phyloP scores from a whole-genome alignment of 2,113 vertebrate genomes.

The Melanostigma gelatinosum region DNA sequence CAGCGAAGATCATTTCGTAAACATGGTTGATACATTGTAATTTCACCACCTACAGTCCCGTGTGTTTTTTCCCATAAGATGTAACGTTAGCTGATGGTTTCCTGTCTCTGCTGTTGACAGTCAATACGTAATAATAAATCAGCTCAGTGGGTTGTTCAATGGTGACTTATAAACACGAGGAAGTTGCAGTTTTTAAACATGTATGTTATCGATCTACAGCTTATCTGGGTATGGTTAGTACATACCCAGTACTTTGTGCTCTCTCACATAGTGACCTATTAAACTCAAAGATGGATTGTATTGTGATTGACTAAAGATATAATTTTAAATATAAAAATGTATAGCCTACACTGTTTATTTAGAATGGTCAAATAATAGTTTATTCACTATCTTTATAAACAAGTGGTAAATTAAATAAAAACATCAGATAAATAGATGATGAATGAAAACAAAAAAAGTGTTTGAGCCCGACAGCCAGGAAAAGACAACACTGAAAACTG shows the following conservation, averaged over 20 bases:
- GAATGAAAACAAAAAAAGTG: not conserved
- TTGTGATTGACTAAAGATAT: not conserved
- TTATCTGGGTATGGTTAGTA: not conserved
- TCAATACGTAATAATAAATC: not conserved
- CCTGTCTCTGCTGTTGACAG: conserved; percentile 16
- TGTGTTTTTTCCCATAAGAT: not conserved
- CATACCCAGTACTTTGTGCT: not conserved
- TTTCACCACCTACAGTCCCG: not conserved
- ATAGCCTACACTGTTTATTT: not conserved
- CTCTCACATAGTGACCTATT: not conserved
- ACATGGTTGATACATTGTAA: not conserved
- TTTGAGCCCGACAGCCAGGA: not conserved
- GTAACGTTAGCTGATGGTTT: not conserved
- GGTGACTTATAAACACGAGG: not conserved
- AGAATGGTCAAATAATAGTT: not conserved
- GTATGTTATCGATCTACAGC: not conserved
- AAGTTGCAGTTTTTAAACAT: not conserved
- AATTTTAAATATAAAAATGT: not conserved
- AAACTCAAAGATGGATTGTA: not conserved
- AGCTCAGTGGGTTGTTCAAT: not conserved
- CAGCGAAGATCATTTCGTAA: not conserved
- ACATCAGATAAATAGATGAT: not conserved
- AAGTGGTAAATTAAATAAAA: not conserved
- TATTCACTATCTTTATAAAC: not conserved
- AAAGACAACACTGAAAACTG: not conserved